Evolutionary conservation across 1,140 invertebrate genomes (phyloP).

Genomic region (Ditylenchus dipsaci): DNA sequence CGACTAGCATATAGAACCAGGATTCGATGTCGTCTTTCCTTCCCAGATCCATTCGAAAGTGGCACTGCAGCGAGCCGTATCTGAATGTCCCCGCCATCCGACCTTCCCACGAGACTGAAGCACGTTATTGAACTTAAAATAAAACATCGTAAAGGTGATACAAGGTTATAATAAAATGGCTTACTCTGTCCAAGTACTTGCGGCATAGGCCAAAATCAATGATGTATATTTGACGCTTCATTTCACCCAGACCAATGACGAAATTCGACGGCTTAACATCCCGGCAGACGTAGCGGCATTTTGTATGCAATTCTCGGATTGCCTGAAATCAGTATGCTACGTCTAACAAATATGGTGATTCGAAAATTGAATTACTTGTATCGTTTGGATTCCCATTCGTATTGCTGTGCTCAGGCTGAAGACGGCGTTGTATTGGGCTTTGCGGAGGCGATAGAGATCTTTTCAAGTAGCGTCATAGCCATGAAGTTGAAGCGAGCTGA

Average conservation of each 20-base stretch:
- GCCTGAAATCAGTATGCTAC: constrained; percentile 13
- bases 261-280: constrained; percentile 49
- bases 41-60: constrained; percentile 75
- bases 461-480: constrained; percentile 41
- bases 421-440: constrained; percentile 33
- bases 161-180: background rate
- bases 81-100: constrained; percentile 77
- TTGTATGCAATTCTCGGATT: constrained; percentile 42
- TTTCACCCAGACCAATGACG: constrained; percentile 31
- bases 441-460: constrained; percentile 43
- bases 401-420: constrained; percentile 40
- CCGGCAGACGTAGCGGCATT: constrained; percentile 37
- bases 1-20: constrained; percentile 49
- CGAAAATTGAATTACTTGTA: constrained; percentile 12
- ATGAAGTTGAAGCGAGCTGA: constrained; percentile 32
- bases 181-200: constrained; percentile 70
- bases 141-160: constrained; percentile 65
- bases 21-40: constrained; percentile 34
- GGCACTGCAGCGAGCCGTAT: constrained; percentile 97
- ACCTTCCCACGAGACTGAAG: constrained; percentile 32
- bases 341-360: background rate
- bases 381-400: constrained; percentile 39
- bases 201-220: constrained; percentile 94
- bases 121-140: constrained; percentile 70
- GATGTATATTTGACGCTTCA: constrained; percentile 62